Percentiles rank a stretch among this genome's conserved stretches.
phyloP scores from a whole-genome alignment of 1,140 invertebrate genomes.

The Calycopis cecrops region DNA sequence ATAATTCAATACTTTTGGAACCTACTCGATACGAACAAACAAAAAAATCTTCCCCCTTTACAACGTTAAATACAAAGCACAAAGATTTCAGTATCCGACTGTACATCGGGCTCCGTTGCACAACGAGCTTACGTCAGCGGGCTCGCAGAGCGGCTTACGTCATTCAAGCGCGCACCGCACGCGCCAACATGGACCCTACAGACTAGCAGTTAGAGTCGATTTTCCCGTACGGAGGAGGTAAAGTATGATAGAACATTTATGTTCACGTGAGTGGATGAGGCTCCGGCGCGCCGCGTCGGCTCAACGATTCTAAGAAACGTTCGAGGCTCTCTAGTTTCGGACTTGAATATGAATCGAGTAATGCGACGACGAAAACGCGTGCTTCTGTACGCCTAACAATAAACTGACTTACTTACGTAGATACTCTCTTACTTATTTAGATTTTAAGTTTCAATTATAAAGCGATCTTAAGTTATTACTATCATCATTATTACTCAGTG shows the following conservation, averaged over 20 bases:
- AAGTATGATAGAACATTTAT: constrained; percentile 71
- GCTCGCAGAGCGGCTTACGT: constrained; percentile 69
- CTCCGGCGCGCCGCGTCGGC: constrained; percentile 65
- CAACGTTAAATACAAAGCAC: background rate
- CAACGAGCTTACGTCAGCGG: constrained; percentile 74
- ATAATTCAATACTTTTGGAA: too few species aligned
- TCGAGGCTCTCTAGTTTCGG: constrained; percentile 71
- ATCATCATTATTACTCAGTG: too few species aligned
- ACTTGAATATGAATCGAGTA: constrained; percentile 69
- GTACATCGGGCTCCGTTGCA: constrained; percentile 70
- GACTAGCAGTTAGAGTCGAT: constrained; percentile 30
- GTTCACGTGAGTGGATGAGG: constrained; percentile 72
- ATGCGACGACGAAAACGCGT: constrained; percentile 38
- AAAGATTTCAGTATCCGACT: constrained; percentile 14
- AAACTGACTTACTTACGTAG: background rate
- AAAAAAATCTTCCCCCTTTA: too few species aligned
- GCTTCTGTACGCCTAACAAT: constrained; percentile 13
- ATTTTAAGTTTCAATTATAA: constrained; percentile 1
- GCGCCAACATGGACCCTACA: constrained; percentile 44
- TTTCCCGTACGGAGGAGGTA: constrained; percentile 30
- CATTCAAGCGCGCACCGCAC: constrained; percentile 53
- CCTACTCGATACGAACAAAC: too few species aligned
- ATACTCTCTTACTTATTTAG: too few species aligned
- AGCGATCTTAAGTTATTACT: background rate
- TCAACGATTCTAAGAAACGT: constrained; percentile 70